phyloP scores from a whole-genome alignment of 1,140 invertebrate genomes.

The Caenorhabditis inopinata region DNA sequence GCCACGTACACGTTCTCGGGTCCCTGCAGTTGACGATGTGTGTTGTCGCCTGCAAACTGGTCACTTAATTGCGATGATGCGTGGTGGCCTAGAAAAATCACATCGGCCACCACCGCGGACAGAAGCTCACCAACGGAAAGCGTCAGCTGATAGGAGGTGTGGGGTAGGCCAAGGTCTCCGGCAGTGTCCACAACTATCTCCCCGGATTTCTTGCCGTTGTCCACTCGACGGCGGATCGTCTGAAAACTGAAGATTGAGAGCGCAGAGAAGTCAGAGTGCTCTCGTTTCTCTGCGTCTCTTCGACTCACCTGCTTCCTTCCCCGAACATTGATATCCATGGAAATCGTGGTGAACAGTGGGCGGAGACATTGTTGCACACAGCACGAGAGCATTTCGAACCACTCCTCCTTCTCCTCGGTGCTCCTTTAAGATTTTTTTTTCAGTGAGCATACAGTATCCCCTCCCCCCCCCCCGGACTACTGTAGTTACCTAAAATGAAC shows the following conservation, averaged over 20 bases:
- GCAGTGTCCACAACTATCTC: slow-evolving; percentile 42
- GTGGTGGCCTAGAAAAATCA: no score
- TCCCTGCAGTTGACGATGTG: slow-evolving; percentile 33
- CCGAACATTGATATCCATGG: slow-evolving; percentile 44
- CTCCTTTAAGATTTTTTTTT: no score
- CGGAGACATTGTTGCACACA: slow-evolving; percentile 39
- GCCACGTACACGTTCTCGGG: slow-evolving; percentile 48
- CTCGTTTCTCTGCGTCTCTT: not conserved
- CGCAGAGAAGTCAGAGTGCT: no score
- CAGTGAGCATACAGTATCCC: no score
- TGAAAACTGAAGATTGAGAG: not conserved
- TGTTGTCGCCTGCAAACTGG: slow-evolving; percentile 23
- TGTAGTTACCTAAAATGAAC: slow-evolving; percentile 66
- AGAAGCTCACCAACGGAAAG: slow-evolving; percentile 22
- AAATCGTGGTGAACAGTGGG: slow-evolving; percentile 42
- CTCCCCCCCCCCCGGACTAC: no score
- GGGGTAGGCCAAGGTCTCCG: slow-evolving; percentile 32
- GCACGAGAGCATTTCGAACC: slow-evolving; percentile 62
- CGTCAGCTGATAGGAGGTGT: slow-evolving; percentile 36
- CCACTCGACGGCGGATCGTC: slow-evolving; percentile 37
- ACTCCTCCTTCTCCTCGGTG: slow-evolving; percentile 60
- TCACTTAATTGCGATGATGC: no score
- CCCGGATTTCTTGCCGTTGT: slow-evolving; percentile 41
- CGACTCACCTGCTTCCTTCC: slow-evolving; percentile 43
- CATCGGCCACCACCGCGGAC: no score